phyloP scores from a whole-genome alignment of 2,888 invertebrate species.

The Chorisops tibialis region DNA sequence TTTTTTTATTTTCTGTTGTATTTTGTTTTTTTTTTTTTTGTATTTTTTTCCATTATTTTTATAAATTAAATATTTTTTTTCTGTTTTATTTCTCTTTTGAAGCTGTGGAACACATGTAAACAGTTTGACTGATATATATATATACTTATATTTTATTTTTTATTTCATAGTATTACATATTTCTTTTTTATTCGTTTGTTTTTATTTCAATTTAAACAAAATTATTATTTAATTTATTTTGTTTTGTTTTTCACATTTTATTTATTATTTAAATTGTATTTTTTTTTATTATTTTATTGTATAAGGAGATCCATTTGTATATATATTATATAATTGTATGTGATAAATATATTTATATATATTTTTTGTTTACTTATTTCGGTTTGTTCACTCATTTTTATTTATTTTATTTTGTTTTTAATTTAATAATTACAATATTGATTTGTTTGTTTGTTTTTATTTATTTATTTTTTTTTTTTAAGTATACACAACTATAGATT shows the following conservation, averaged over 20 bases:
- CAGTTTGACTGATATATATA: slow-evolving; percentile 29
- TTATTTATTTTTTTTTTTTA: neutral
- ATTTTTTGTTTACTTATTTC: too few relatives aligned
- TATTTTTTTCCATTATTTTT: neutral
- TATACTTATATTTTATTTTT: neutral
- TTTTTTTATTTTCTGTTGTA: neutral
- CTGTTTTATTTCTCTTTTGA: slow-evolving; percentile 15
- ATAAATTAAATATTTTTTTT: neutral
- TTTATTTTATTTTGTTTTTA: slow-evolving; percentile 2
- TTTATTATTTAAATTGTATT: slow-evolving; percentile 12
- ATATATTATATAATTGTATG: slow-evolving; percentile 19
- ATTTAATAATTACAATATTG: neutral
- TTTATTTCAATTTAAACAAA: slow-evolving; percentile 1
- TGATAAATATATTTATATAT: slow-evolving; percentile 18
- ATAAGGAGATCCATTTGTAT: slow-evolving; percentile 16
- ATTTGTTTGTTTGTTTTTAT: neutral
- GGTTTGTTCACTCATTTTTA: slow-evolving; percentile 5
- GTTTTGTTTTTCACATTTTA: slow-evolving; percentile 6
- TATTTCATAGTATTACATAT: slow-evolving; percentile 2
- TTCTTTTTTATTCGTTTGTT: slow-evolving; percentile 4
- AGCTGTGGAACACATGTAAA: slow-evolving; percentile 30
- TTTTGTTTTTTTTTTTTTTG: neutral
- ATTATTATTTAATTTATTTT: neutral
- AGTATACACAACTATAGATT: neutral
- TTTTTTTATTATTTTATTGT: slow-evolving; percentile 14